These are phyloP conservation scores for Pherbina coryleti DNA, from an alignment of 2,888 invertebrate genomes.

Conservation along the genomic window DNA sequence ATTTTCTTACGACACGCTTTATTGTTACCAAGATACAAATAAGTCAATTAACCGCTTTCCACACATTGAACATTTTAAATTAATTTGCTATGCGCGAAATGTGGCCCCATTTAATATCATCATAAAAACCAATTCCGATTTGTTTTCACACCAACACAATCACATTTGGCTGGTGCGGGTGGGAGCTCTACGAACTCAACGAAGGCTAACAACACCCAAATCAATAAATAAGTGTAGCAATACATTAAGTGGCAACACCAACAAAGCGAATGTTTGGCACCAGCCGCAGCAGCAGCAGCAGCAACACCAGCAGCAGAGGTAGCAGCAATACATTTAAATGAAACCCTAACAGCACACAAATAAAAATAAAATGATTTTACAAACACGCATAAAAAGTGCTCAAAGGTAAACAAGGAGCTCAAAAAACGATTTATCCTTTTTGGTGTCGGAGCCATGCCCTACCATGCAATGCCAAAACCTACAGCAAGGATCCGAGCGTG, in stretches of 20 bases:
- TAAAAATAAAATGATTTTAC: conserved; percentile 1
- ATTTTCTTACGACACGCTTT: no score
- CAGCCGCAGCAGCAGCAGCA: conserved; percentile 46
- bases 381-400: not conserved
- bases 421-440: conserved; percentile 34
- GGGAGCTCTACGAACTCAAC: not conserved
- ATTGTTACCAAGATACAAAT: not conserved
- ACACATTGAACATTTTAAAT: conserved; percentile 8
- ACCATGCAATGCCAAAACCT: not conserved
- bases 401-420: conserved; percentile 33
- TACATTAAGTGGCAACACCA: conserved; percentile 30
- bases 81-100: conserved; percentile 25
- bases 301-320: conserved; percentile 49
- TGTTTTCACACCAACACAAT: conserved; percentile 23
- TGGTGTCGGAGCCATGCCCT: not conserved
- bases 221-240: conserved; percentile 33
- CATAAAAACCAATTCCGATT: conserved; percentile 18
- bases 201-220: conserved; percentile 18
- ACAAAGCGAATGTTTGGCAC: conserved; percentile 9
- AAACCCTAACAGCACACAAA: not conserved
- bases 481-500: not conserved
- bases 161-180: not conserved
- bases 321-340: conserved; percentile 36
- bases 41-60: not conserved
- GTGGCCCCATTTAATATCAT: conserved; percentile 16